Evolutionary conservation across 2,113 vertebrate genomes (phyloP).

Genomic region (Bos javanicus): DNA sequence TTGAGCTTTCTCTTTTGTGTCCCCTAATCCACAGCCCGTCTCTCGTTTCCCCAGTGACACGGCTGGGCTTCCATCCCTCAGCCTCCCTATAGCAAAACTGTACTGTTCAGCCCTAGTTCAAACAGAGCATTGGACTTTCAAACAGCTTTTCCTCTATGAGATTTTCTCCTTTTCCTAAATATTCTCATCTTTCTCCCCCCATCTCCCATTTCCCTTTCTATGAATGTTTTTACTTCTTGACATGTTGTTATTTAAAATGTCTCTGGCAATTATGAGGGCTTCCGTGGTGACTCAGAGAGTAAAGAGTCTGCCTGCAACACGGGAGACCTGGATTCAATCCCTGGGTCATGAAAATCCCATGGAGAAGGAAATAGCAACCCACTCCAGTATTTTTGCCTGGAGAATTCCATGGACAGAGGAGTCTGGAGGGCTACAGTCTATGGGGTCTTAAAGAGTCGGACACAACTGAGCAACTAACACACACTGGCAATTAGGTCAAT

Average conservation of each 20-base stretch:
- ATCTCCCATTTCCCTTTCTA: not conserved
- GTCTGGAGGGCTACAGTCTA: not conserved
- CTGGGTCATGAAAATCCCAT: not conserved
- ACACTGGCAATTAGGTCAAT: not conserved
- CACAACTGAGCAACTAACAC: not conserved
- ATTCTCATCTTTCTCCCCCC: not conserved
- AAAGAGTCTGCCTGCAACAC: not conserved
- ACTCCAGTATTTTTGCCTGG: not conserved
- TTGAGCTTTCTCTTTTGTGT: not conserved
- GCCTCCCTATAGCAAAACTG: not conserved
- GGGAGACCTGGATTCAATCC: not conserved
- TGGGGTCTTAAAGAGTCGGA: not conserved
- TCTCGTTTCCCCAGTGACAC: not conserved
- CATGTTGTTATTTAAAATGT: not conserved
- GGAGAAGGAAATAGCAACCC: not conserved
- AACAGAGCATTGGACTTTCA: not conserved
- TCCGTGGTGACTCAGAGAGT: not conserved
- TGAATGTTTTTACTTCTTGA: not conserved
- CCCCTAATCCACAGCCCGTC: not conserved
- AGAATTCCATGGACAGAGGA: not conserved
- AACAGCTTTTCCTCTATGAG: not conserved
- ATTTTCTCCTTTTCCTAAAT: not conserved
- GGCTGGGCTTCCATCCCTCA: accelerated
- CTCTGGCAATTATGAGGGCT: not conserved
- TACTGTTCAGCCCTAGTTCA: not conserved